Evolutionary conservation across 2,113 vertebrate species (phyloP).

Genomic region (Tragelaphus scriptus): DNA sequence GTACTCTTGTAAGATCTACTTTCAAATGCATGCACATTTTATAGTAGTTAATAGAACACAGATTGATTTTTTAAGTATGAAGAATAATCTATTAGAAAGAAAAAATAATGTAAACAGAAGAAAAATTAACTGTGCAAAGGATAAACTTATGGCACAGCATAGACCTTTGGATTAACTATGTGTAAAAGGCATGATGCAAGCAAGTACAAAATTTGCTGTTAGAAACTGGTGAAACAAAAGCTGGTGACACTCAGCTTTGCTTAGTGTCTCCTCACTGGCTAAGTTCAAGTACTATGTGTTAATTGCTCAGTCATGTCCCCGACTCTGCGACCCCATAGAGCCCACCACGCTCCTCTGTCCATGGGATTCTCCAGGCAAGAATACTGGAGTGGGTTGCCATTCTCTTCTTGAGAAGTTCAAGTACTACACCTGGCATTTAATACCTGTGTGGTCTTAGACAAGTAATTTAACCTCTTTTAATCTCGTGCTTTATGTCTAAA

Average conservation of each 20-base stretch:
- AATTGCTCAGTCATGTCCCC: background rate
- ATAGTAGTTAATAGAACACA: background rate
- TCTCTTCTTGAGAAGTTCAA: background rate
- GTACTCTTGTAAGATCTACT: background rate
- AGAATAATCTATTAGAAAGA: background rate
- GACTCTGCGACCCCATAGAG: background rate
- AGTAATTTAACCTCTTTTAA: conserved; percentile 11
- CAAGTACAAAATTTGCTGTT: background rate
- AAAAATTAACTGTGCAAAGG: background rate
- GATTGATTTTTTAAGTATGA: background rate
- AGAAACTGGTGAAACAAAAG: background rate
- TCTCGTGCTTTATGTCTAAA: background rate
- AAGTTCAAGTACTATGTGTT: background rate
- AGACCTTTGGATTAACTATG: background rate
- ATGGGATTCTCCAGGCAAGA: background rate
- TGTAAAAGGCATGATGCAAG: background rate
- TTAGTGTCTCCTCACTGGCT: background rate
- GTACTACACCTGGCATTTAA: background rate
- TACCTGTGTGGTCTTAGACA: background rate
- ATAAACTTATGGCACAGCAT: background rate
- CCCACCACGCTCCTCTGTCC: background rate
- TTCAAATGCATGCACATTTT: background rate
- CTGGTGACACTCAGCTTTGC: background rate
- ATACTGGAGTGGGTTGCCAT: background rate
- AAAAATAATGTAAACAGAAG: background rate